A percentile compares a stretch with the other conserved stretches of the same genome.
Conservation (phyloP, 2,113 vertebrate genomes). For the Rhineura floridana region DNA sequence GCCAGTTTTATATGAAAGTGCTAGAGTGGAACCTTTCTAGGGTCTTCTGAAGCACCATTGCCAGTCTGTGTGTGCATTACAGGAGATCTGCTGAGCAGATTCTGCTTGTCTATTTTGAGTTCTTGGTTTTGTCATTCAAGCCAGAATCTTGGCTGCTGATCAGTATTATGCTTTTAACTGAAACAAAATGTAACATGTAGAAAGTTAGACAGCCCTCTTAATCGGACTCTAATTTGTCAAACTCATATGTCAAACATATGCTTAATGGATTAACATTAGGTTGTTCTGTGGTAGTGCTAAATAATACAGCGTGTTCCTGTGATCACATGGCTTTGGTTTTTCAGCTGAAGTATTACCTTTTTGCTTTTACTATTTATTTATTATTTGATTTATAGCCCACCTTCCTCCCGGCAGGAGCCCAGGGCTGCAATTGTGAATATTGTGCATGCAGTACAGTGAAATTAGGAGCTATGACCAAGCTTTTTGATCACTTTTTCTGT, state of each 20-base stretch:
- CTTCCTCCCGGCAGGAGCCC: too few species aligned
- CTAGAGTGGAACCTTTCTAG: not conserved
- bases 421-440: too few species aligned
- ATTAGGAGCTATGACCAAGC: fast-evolving
- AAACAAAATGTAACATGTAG: constrained; percentile 42
- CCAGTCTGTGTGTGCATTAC: constrained; percentile 8
- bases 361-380: too few species aligned
- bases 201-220: constrained; percentile 64
- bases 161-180: not conserved
- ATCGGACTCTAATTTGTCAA: constrained; percentile 57
- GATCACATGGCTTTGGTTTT: constrained; percentile 30
- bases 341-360: not conserved
- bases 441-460: not conserved
- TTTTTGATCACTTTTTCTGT: not conserved
- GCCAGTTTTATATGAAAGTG: not conserved
- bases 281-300: constrained; percentile 54
- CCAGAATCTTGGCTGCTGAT: constrained; percentile 2
- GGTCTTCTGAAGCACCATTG: not conserved
- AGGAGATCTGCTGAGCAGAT: not conserved
- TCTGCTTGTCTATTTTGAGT: not conserved
- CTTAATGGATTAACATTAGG: constrained; percentile 66
- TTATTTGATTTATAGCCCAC: too few species aligned
- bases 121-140: not conserved
- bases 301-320: constrained; percentile 50
- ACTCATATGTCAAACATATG: constrained; percentile 65